Conservation (phyloP, 1,140 invertebrate species). For the Steinernema feltiae region DNA sequence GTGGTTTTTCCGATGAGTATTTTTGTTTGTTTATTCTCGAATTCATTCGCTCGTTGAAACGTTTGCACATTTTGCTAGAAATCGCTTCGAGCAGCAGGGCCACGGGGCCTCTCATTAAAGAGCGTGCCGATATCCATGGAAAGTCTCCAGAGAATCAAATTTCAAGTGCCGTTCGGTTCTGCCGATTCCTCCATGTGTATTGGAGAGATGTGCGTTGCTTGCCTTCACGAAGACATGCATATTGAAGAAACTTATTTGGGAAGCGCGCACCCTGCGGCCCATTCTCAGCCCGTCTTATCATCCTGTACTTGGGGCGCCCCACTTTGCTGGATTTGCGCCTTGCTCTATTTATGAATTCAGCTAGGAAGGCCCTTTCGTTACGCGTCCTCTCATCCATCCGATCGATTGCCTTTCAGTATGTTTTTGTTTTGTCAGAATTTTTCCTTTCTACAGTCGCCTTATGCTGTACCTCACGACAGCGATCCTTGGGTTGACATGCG, state of each 20-base stretch:
- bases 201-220: not conserved
- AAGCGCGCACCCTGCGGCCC: too few species aligned
- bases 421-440: not conserved
- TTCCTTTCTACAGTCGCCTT: not conserved
- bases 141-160: not conserved
- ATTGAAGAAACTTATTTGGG: too few species aligned
- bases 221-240: too few species aligned
- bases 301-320: not conserved
- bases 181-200: not conserved
- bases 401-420: conserved; percentile 5
- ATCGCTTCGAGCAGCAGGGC: not conserved
- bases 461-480: not conserved
- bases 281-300: too few species aligned
- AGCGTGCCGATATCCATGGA: not conserved
- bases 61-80: too few species aligned
- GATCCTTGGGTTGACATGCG: not conserved
- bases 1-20: not conserved
- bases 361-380: conserved; percentile 7
- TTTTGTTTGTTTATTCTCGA: not conserved
- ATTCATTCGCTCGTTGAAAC: not conserved
- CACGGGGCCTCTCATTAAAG: not conserved
- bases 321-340: conserved; percentile 1
- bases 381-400: not conserved
- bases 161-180: not conserved
- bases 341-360: conserved; percentile 13